Evolutionary conservation across 2,113 vertebrate genomes (phyloP).

Genomic region (Gambusia affinis): DNA sequence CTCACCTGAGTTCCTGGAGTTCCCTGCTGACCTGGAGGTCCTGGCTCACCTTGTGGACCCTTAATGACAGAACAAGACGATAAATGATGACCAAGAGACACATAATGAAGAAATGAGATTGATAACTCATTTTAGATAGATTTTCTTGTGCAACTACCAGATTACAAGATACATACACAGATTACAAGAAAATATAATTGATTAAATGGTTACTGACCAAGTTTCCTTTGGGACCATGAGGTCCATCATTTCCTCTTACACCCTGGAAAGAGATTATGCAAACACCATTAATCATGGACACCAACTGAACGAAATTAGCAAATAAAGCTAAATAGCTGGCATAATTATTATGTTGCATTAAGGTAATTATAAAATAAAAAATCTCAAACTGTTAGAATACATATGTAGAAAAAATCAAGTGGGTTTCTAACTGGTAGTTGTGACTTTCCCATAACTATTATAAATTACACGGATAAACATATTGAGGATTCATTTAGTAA

Average conservation of each 20-base stretch:
- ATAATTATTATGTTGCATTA: neutral
- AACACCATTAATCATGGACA: neutral
- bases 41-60: conserved; percentile 95
- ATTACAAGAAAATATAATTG: neutral
- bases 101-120: fast-evolving
- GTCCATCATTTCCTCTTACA: conserved; percentile 92
- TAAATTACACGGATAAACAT: no score
- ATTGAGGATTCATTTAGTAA: neutral
- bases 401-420: neutral
- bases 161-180: neutral
- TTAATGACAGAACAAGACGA: conserved; percentile 40
- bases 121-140: neutral
- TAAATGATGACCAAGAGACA: neutral
- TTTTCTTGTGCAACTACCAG: neutral
- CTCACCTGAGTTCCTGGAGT: conserved; percentile 91
- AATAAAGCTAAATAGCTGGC: neutral
- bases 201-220: conserved; percentile 84
- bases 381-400: neutral
- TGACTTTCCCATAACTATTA: neutral
- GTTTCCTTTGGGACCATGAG: conserved; percentile 93
- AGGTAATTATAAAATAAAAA: neutral
- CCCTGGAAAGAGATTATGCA: conserved; percentile 78
- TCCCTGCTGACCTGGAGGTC: conserved; percentile 92
- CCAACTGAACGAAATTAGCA: neutral
- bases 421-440: neutral